A percentile compares a stretch with the other conserved stretches of the same genome.
phyloP scores from a whole-genome alignment of 1,140 invertebrate genomes.

The Megalonaias nervosa region DNA sequence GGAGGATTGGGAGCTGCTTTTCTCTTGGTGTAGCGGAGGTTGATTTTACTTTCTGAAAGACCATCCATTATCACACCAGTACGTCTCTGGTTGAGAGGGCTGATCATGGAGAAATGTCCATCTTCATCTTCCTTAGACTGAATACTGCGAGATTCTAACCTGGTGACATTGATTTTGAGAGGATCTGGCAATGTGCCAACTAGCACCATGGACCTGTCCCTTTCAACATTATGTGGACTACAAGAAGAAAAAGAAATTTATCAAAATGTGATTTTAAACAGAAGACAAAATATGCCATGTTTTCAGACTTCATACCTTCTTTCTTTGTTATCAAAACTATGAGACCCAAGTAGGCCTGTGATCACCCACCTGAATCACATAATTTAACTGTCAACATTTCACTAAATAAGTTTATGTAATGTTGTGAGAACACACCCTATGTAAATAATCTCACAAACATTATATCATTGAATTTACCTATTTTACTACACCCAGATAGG shows the following conservation, averaged over 20 bases:
- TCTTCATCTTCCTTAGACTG: conserved; percentile 38
- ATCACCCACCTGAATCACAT: too few species aligned
- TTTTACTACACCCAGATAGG: too few species aligned
- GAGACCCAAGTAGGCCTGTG: too few species aligned
- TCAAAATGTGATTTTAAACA: too few species aligned
- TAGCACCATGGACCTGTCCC: conserved; percentile 59
- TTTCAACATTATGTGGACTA: conserved; percentile 70
- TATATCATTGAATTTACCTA: too few species aligned
- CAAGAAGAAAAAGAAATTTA: conserved; percentile 27
- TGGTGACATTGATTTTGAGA: conserved; percentile 50
- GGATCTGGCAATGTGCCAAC: conserved; percentile 54
- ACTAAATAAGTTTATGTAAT: too few species aligned
- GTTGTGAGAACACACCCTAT: too few species aligned
- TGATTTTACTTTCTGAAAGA: conserved; percentile 62
- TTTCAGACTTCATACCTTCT: too few species aligned
- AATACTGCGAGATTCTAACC: conserved; percentile 34
- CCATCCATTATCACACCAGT: conserved; percentile 57
- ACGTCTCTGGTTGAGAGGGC: conserved; percentile 63
- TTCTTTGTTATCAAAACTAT: too few species aligned
- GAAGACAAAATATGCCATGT: too few species aligned
- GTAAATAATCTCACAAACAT: too few species aligned
- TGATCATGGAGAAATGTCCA: conserved; percentile 61
- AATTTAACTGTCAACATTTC: too few species aligned
- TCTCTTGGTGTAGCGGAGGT: conserved; percentile 63
- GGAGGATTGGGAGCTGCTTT: conserved; percentile 48